Conservation (phyloP, 2,797 vertebrate genomes). For the Coendou prehensilis region DNA sequence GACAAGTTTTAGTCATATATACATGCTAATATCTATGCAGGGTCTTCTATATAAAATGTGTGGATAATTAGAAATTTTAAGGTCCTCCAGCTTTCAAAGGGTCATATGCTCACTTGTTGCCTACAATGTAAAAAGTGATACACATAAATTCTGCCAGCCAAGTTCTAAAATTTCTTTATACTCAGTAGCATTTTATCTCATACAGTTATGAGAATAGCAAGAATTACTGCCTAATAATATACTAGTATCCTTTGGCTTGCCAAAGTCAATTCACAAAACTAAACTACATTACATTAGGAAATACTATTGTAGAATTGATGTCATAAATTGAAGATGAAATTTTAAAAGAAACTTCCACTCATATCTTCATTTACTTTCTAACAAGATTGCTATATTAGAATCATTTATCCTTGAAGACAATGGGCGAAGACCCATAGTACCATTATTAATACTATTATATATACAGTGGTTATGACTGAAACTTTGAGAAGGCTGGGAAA, state of each 20-base stretch:
- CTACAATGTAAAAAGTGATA: neutral
- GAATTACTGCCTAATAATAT: neutral
- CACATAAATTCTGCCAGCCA: neutral
- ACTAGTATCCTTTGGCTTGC: slow-evolving; percentile 13
- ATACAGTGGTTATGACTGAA: neutral
- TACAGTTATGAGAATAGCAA: neutral
- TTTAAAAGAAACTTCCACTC: slow-evolving; percentile 35
- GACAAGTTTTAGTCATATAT: neutral
- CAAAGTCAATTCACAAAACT: slow-evolving; percentile 19
- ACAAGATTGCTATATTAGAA: slow-evolving; percentile 13
- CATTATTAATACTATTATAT: neutral
- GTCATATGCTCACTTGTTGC: neutral
- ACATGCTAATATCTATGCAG: neutral
- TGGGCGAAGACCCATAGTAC: neutral
- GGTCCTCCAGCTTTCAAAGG: neutral
- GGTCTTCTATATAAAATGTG: neutral
- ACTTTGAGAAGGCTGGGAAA: neutral
- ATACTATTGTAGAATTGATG: slow-evolving; percentile 10
- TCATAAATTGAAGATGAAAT: slow-evolving; percentile 49
- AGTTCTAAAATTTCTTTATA: neutral
- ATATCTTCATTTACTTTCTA: slow-evolving; percentile 55
- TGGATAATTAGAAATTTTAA: slow-evolving; percentile 20
- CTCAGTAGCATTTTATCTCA: slow-evolving; percentile 26
- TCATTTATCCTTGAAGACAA: slow-evolving; percentile 17
- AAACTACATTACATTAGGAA: slow-evolving; percentile 43